Conservation (phyloP, 1,140 invertebrate species). For the Pararge aegeria region DNA sequence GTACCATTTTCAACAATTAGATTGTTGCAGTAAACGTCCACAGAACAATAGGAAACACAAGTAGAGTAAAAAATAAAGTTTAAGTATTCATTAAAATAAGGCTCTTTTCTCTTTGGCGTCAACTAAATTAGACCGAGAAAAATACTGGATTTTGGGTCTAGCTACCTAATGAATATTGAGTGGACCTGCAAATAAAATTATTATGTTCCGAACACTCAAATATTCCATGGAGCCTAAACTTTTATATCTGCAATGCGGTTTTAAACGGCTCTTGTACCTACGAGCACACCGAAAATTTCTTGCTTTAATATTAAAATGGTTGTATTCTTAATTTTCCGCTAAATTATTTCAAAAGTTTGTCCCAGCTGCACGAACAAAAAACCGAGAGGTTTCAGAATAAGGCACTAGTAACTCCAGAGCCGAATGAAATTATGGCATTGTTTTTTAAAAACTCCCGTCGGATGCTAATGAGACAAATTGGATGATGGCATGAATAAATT, state of each 20-base stretch:
- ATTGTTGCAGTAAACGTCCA: too few species aligned
- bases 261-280: slow-evolving; percentile 4
- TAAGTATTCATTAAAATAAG: too few species aligned
- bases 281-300: neutral
- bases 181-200: neutral
- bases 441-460: neutral
- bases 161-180: neutral
- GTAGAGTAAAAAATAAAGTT: too few species aligned
- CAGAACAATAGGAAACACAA: too few species aligned
- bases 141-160: too few species aligned
- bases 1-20: too few species aligned
- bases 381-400: slow-evolving; percentile 1
- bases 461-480: neutral
- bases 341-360: slow-evolving; percentile 17
- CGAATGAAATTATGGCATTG: slow-evolving; percentile 10
- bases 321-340: slow-evolving; percentile 20
- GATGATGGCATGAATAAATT: neutral
- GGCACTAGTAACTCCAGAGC: slow-evolving; percentile 3
- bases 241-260: slow-evolving; percentile 25
- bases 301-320: slow-evolving; percentile 22
- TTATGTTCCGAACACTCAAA: slow-evolving; percentile 1
- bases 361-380: slow-evolving; percentile 13
- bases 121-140: too few species aligned
- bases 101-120: too few species aligned
- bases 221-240: slow-evolving; percentile 14